phyloP scores from a whole-genome alignment of 2,797 vertebrate species.

The Mormyrops boulengeri region DNA sequence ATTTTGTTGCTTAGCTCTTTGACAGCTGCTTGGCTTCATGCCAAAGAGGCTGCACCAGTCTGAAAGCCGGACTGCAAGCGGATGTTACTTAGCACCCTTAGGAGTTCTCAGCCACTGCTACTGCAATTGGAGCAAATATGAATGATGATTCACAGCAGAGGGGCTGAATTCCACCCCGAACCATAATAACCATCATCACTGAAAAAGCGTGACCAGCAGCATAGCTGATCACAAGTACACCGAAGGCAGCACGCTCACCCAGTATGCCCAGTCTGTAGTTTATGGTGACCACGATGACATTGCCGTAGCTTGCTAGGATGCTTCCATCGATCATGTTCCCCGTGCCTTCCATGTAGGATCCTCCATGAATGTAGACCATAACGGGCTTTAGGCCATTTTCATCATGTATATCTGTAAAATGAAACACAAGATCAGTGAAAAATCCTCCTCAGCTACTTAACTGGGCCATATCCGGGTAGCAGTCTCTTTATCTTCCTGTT shows the following conservation, averaged over 20 bases:
- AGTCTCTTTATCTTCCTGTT: neutral
- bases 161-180: neutral
- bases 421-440: neutral
- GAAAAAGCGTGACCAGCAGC: neutral
- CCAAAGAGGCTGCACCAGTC: neutral
- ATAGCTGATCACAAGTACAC: neutral
- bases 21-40: neutral
- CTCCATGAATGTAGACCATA: slow-evolving; percentile 96
- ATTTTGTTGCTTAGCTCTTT: neutral
- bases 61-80: neutral
- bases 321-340: slow-evolving; percentile 94
- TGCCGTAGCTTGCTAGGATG: slow-evolving; percentile 89
- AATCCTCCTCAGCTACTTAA: neutral
- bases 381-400: slow-evolving; percentile 84
- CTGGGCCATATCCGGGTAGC: neutral
- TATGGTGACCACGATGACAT: slow-evolving; percentile 88
- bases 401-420: slow-evolving; percentile 78
- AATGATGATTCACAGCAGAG: neutral
- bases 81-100: neutral
- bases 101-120: neutral
- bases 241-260: slow-evolving; percentile 62
- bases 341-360: slow-evolving; percentile 92
- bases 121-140: neutral
- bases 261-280: slow-evolving; percentile 91
- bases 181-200: neutral